Evolutionary conservation across 2,113 vertebrate genomes (phyloP).

Genomic region (Bubo scandiacus): DNA sequence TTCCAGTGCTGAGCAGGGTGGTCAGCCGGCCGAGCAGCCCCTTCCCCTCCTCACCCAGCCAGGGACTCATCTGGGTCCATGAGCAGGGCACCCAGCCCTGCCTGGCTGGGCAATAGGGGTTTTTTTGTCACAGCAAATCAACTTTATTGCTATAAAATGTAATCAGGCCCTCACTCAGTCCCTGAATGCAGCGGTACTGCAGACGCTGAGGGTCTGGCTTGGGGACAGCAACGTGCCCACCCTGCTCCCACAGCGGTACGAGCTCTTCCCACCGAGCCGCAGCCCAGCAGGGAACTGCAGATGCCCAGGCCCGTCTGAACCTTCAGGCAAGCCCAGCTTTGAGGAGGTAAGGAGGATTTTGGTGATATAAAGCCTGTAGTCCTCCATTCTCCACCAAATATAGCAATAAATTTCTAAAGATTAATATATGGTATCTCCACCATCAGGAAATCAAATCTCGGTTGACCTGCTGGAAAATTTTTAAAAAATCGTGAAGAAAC

Average conservation of each 20-base stretch:
- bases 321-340: background rate
- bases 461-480: background rate
- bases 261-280: background rate
- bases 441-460: background rate
- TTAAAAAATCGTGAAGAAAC: background rate
- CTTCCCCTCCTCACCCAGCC: background rate
- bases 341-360: background rate
- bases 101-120: background rate
- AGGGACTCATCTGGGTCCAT: accelerated
- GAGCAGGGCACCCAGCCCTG: background rate
- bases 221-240: background rate
- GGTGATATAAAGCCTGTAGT: background rate
- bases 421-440: background rate
- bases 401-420: background rate
- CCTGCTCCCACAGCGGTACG: background rate
- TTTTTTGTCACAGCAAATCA: background rate
- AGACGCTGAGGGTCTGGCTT: background rate
- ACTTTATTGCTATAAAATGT: background rate
- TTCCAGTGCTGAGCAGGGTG: background rate
- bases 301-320: background rate
- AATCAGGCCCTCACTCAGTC: background rate
- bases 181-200: background rate
- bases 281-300: background rate
- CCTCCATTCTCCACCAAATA: background rate
- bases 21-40: background rate